A percentile compares a stretch with the other conserved stretches of the same genome.
These are phyloP conservation scores for Lepus timidus DNA, from an alignment of 2,113 vertebrate species.

Conservation along the genomic window DNA sequence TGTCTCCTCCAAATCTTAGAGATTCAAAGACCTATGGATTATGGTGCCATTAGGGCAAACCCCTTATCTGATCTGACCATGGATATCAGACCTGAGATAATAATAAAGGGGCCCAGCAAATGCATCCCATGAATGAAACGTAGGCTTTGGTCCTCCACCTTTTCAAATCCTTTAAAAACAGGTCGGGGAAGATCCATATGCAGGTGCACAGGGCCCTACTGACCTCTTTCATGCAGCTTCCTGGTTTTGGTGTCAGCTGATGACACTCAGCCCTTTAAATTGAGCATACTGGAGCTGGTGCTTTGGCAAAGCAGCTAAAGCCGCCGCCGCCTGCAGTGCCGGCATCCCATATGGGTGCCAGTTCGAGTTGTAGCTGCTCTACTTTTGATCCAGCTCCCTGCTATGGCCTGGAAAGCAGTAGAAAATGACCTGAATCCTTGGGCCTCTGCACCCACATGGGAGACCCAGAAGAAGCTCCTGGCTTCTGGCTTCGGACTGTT, in stretches of 20 bases:
- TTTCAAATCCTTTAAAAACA: neutral
- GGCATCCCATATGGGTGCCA: too few relatives aligned
- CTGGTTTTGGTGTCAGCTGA: neutral
- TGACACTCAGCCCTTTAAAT: neutral
- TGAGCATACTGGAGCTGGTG: neutral
- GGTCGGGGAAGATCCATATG: neutral
- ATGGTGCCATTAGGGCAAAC: neutral
- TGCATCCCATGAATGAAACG: neutral
- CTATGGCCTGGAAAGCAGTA: too few relatives aligned
- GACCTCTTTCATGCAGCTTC: neutral
- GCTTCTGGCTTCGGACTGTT: too few relatives aligned
- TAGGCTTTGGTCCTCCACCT: neutral
- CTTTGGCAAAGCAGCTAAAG: too few relatives aligned
- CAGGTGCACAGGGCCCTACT: neutral
- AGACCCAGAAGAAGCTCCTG: too few relatives aligned
- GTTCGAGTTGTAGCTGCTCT: too few relatives aligned
- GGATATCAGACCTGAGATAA: neutral
- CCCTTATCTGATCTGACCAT: neutral
- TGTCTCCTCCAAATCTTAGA: neutral
- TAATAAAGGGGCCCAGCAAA: neutral
- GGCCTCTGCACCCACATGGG: too few relatives aligned
- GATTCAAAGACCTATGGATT: neutral
- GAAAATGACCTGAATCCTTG: too few relatives aligned
- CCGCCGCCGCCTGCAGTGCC: too few relatives aligned
- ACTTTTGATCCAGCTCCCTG: too few relatives aligned